A percentile compares a stretch with the other conserved stretches of the same genome.
Evolutionary conservation across 2,888 invertebrate genomes (phyloP).

Genomic region (Drosophila vallismaia): DNA sequence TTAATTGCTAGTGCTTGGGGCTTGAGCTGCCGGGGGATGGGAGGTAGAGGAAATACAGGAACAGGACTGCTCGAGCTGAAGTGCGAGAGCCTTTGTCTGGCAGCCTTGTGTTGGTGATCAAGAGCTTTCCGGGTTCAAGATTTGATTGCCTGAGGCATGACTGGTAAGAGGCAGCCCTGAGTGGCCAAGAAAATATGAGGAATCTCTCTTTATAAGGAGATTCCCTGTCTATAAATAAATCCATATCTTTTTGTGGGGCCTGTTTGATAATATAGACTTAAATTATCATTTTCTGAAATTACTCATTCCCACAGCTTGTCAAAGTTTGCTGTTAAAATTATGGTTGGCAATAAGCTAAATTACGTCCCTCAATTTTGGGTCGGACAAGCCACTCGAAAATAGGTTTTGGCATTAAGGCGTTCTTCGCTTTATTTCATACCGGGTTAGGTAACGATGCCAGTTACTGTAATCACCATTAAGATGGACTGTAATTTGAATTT

Average conservation of each 20-base stretch:
- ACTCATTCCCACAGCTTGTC: conserved; percentile 24
- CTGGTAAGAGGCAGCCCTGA: conserved; percentile 18
- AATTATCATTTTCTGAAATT: neutral
- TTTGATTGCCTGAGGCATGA: conserved; percentile 34
- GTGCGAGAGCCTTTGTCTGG: conserved; percentile 31
- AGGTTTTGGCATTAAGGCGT: conserved; percentile 17
- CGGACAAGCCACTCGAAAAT: conserved; percentile 29
- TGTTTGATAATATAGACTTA: conserved; percentile 4
- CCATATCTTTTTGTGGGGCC: neutral
- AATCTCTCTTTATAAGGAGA: neutral
- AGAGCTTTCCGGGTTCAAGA: conserved; percentile 52
- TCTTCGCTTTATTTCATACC: neutral
- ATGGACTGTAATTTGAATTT: conserved; percentile 69
- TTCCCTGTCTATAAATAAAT: neutral
- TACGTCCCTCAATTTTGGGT: conserved; percentile 33
- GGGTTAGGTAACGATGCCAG: conserved; percentile 52
- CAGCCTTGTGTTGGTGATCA: conserved; percentile 36
- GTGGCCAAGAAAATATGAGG: conserved; percentile 13
- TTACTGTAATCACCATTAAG: conserved; percentile 63
- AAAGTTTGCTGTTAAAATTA: conserved; percentile 13
- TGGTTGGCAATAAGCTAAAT: conserved; percentile 30
- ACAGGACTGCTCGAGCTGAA: conserved; percentile 28
- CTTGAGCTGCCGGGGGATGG: too few relatives aligned
- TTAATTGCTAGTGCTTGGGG: conserved; percentile 52
- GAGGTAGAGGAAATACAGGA: conserved; percentile 11